A percentile compares a stretch with the other conserved stretches of the same genome.
Conservation (phyloP, 2,888 invertebrate species). For the Dolomedes plantarius region DNA sequence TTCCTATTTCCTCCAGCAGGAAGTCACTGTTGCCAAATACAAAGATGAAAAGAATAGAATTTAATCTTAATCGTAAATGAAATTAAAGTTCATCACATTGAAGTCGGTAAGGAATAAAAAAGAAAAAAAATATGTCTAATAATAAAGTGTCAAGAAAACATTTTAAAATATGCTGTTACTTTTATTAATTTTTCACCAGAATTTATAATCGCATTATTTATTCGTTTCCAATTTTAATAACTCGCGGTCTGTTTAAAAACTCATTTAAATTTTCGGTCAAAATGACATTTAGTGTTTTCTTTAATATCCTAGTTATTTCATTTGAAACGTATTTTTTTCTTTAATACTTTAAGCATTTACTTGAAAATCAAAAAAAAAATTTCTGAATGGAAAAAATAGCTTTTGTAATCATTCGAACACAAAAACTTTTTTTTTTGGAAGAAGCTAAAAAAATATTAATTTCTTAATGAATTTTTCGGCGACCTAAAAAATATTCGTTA, state of each 20-base stretch:
- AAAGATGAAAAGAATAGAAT: conserved; percentile 24
- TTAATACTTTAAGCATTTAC: background rate
- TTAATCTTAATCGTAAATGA: conserved; percentile 52
- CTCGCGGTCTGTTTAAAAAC: conserved; percentile 62
- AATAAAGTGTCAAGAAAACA: conserved; percentile 14
- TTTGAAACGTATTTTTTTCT: no score
- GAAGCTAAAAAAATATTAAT: no score
- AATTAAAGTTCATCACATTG: conserved; percentile 46
- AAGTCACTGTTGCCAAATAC: background rate
- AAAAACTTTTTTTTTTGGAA: no score
- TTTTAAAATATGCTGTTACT: conserved; percentile 19
- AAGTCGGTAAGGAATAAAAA: no score
- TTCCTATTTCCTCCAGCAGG: background rate
- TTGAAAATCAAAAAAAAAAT: background rate
- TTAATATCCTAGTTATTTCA: background rate
- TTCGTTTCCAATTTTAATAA: conserved; percentile 47
- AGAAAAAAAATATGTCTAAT: background rate
- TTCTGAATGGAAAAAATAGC: no score
- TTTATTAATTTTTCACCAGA: conserved; percentile 3
- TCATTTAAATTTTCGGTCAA: conserved; percentile 64
- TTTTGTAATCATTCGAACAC: no score
- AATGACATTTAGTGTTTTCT: conserved; percentile 13
- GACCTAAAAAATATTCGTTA: no score
- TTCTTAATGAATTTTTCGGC: no score
- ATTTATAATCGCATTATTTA: conserved; percentile 58